Evolutionary conservation across 2,888 invertebrate species (phyloP), one percentile per base, ranked within the genome.

Genomic region (Drosophila eohydei): DNA sequence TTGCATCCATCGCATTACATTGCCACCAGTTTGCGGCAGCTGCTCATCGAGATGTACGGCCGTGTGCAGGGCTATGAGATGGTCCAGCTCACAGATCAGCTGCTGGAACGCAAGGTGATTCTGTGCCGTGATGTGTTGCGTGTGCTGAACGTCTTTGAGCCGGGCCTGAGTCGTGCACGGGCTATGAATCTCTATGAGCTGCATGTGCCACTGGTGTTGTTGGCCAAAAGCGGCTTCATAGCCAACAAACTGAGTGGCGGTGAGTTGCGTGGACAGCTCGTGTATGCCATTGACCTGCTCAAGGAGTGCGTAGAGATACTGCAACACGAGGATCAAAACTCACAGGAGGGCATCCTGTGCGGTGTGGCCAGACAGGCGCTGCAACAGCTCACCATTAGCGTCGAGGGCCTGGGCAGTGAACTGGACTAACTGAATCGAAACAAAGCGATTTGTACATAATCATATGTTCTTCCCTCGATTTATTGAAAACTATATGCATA

Each of bases 141-240:
- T 55, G 95, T 96, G 7, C 92, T 97, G 16, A 95, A 97, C 88
- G 93, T 95, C 36, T 94, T 97, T 58, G 96, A 96, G 78, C 97
- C 97, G 0, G 97, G 97, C 2, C 94, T 95, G 60, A 96, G 95
- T 50, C 94, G 97, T 78, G 94, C 97, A 85, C 94, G 97, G 93
- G 97, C 96, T 12, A 95, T 96, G 93, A 95, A 96, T 83, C 91
- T 97, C 30, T 97, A 97, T 90, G 97, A 97, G 91, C 92, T 97
- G 14, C 97, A 97, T 89, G 96, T 96, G 0, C 96, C 97, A 0
- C 89, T 97, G 9, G 95, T 97, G 91, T 94, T 95, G 78, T 87
- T 96, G 73, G 96, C 96, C 0, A 95, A 95, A 79, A 95, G 94
- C 78, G 94, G 94, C 68, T 96, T 94, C 86, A 94, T 94, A 51